phyloP scores from a whole-genome alignment of 2,797 vertebrate species.

The Spondyliosoma cantharus region DNA sequence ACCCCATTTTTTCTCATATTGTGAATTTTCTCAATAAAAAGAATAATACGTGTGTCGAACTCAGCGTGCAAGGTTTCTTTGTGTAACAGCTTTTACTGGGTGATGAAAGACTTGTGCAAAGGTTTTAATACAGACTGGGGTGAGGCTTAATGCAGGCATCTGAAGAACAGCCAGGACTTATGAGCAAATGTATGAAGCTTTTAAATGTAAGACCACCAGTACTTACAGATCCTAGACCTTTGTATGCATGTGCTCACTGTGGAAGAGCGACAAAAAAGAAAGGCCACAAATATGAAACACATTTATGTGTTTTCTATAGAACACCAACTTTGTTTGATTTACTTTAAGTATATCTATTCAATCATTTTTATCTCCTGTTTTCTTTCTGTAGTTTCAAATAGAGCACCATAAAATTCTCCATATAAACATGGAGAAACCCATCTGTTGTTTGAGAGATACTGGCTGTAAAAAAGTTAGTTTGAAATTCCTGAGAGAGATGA shows the following conservation, averaged over 20 bases:
- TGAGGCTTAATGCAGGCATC: too few relatives aligned
- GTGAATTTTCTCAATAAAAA: too few relatives aligned
- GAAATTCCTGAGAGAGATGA: constrained; percentile 28
- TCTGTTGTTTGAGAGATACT: constrained; percentile 48
- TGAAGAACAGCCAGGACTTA: background rate
- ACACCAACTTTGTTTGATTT: background rate
- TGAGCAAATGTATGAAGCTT: background rate
- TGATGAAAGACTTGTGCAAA: too few relatives aligned
- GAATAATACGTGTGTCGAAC: too few relatives aligned
- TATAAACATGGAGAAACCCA: constrained; percentile 29
- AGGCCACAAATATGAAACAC: background rate
- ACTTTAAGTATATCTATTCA: background rate
- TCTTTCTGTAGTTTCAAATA: constrained; percentile 15
- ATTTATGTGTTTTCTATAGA: background rate
- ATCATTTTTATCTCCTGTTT: constrained; percentile 15
- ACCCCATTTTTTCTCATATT: too few relatives aligned
- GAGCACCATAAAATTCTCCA: background rate
- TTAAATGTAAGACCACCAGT: background rate
- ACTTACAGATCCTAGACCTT: background rate
- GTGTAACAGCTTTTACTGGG: too few relatives aligned
- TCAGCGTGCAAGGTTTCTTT: too few relatives aligned
- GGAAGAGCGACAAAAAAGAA: background rate
- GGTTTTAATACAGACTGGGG: too few relatives aligned
- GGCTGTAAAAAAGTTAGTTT: constrained; percentile 39
- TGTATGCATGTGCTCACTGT: background rate